These are phyloP conservation scores for Proisotoma minuta DNA, from an alignment of 2,888 invertebrate genomes.

Conservation along the genomic window DNA sequence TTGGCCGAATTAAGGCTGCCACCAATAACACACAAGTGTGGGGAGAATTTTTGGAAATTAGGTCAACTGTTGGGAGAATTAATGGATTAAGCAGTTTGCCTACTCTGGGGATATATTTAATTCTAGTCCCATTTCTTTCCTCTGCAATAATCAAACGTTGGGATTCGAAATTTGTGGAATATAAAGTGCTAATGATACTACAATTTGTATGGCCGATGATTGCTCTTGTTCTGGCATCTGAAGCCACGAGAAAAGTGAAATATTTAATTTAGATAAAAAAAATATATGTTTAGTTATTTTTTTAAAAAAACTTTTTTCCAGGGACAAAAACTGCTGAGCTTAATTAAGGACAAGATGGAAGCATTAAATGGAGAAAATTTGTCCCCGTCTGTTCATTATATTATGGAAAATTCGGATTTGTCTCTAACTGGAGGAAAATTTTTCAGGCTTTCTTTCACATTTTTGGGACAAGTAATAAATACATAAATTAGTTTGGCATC, in stretches of 20 bases:
- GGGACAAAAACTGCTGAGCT: background rate
- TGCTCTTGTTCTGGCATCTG: background rate
- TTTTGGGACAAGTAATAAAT: background rate
- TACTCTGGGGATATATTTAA: background rate
- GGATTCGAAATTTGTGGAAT: background rate
- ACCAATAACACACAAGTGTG: background rate
- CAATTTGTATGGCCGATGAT: conserved; percentile 3
- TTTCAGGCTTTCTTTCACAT: background rate
- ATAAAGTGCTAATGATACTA: background rate
- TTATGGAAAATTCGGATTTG: background rate
- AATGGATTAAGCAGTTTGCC: background rate
- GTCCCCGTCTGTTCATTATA: background rate
- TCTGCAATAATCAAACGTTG: background rate
- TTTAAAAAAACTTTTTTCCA: too few species aligned
- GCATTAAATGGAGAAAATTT: background rate
- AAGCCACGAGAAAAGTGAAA: background rate
- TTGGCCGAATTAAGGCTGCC: background rate
- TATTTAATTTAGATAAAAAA: background rate
- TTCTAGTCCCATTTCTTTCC: conserved; percentile 1
- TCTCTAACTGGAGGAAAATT: background rate
- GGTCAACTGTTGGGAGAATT: background rate
- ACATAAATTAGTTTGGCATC: too few species aligned
- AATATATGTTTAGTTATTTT: too few species aligned
- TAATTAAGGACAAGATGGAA: background rate
- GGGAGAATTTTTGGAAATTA: background rate